Evolutionary conservation across 2,113 vertebrate genomes (phyloP), one percentile per base, ranked within the genome.

Genomic region (Monopterus albus): DNA sequence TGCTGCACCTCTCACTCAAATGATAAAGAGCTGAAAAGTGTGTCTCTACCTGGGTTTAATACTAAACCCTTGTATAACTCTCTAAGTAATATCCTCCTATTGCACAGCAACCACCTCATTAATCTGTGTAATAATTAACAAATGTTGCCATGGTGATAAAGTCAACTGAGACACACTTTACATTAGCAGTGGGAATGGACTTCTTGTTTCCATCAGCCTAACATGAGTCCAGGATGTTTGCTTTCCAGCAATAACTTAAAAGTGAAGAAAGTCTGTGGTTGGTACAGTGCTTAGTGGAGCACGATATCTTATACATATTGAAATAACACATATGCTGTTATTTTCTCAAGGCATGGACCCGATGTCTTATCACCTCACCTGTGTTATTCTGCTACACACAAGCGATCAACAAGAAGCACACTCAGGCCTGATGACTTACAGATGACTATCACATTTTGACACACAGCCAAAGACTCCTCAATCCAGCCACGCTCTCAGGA

Each of bases 61-160:
- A 11, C 14, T 36, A 33, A 52, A 1, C 12, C 2, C 20, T 21
- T 51, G 4, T 12, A 13, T 20, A 4, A 4, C 2, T 17, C 14
- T 46, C 0, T 11, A n/a, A 20, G 31, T n/a, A n/a, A n/a, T n/a
- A 29, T n/a, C 8, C 29, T 7, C 8, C n/a, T n/a, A n/a, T n/a
- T n/a, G n/a, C n/a, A n/a, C 38, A n/a, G n/a, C 8, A 31, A 31
- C 29, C 29, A 31, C 29, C n/a, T n/a, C 8, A 31, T 20, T 47
- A 33, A 46, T 18, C 17, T 2, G 4, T 10, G 15, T 39, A 70
- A 73, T 78, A 29, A 73, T 67, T 56, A 60, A 66, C 42, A 15
- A 26, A 31, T 7, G 23, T 43, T 50, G 13, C 46, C 31, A 26
- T 29, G 51, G 55, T 2, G 3, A 60, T 28, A 2, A 51, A 40